Conservation (phyloP, 2,113 vertebrate genomes). For the Hiodon alosoides region DNA sequence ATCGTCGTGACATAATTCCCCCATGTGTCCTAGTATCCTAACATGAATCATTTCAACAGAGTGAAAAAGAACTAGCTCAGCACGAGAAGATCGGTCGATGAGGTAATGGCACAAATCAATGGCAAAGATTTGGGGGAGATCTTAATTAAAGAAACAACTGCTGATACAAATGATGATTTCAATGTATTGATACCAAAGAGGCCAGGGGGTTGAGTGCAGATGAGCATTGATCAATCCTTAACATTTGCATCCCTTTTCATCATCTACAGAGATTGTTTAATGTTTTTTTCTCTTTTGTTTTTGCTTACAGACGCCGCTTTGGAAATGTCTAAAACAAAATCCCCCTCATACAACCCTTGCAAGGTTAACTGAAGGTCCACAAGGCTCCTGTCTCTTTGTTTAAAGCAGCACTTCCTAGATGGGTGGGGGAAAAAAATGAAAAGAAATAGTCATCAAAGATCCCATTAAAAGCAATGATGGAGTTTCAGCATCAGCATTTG, state of each 20-base stretch:
- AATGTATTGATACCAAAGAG: conserved; percentile 70
- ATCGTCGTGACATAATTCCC: conserved; percentile 52
- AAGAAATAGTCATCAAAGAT: conserved; percentile 49
- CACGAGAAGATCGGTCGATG: conserved; percentile 70
- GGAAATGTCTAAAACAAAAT: conserved; percentile 44
- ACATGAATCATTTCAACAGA: conserved; percentile 54
- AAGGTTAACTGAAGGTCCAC: conserved; percentile 73
- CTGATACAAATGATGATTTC: conserved; percentile 92
- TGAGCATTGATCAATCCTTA: conserved; percentile 66
- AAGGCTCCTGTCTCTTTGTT: conserved; percentile 49
- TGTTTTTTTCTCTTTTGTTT: conserved; percentile 59
- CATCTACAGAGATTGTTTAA: conserved; percentile 61
- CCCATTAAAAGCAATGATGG: conserved; percentile 45
- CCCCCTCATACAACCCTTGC: conserved; percentile 46
- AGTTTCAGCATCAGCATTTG: conserved; percentile 42
- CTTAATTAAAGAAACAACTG: conserved; percentile 95
- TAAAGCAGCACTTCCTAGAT: conserved; percentile 47
- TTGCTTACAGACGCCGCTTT: conserved; percentile 49
- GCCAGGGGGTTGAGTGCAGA: conserved; percentile 54
- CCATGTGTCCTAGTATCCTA: conserved; percentile 50
- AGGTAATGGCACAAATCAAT: conserved; percentile 83
- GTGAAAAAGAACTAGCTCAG: conserved; percentile 70
- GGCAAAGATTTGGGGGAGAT: conserved; percentile 78
- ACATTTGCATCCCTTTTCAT: conserved; percentile 79
- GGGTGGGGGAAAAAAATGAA: conserved; percentile 34